A percentile compares a stretch with the other conserved stretches of the same genome.
These are phyloP conservation scores for Chaetura pelagica DNA, from an alignment of 2,113 vertebrate species.

Conservation along the genomic window DNA sequence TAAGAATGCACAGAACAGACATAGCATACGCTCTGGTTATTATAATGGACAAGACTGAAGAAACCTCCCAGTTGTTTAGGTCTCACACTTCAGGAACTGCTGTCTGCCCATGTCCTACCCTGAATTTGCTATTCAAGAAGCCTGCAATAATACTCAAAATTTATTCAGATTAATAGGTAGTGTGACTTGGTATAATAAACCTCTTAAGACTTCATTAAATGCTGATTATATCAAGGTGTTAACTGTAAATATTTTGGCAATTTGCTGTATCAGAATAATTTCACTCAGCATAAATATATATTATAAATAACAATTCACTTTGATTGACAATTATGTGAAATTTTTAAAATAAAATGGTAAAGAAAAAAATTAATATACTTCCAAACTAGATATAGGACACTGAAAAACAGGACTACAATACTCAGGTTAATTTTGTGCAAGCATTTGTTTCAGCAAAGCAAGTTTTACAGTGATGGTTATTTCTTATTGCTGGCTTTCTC, in stretches of 20 bases:
- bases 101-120: not conserved
- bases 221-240: not conserved
- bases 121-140: not conserved
- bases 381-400: not conserved
- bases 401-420: not conserved
- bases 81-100: not conserved
- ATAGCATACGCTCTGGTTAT: not conserved
- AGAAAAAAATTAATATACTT: not conserved
- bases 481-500: not conserved
- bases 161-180: not conserved
- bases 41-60: not conserved
- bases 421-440: not conserved
- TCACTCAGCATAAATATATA: not conserved
- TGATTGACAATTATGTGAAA: not conserved
- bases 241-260: conserved; percentile 46
- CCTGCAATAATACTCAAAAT: not conserved
- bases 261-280: conserved; percentile 48
- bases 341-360: not conserved
- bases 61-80: not conserved
- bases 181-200: not conserved
- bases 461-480: not conserved
- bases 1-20: not conserved
- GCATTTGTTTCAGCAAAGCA: not conserved
- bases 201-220: conserved; percentile 2
- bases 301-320: not conserved